Conservation (phyloP, 1,140 invertebrate species). For the Battus philenor region DNA sequence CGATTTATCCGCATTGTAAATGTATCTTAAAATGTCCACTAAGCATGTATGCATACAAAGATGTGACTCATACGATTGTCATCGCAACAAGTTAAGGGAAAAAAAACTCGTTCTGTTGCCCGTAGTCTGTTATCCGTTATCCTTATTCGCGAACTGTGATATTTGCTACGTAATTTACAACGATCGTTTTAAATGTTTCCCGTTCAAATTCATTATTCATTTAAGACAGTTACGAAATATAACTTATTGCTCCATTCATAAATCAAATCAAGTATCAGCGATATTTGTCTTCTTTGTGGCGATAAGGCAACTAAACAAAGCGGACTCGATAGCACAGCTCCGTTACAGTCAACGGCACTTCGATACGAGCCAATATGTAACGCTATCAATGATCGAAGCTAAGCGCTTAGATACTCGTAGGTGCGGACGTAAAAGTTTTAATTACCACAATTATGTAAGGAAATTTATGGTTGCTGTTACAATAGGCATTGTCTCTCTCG, state of each 20-base stretch:
- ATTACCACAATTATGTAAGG: conserved; percentile 23
- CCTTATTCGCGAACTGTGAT: background rate
- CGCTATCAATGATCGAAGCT: conserved; percentile 17
- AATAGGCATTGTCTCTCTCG: conserved; percentile 25
- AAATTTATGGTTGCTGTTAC: conserved; percentile 23
- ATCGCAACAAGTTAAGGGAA: conserved; percentile 2
- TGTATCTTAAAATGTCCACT: too few relatives aligned
- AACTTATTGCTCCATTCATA: conserved; percentile 12
- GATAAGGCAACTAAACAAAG: conserved; percentile 13
- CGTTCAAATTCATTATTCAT: conserved; percentile 9
- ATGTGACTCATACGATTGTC: background rate
- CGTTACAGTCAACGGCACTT: conserved; percentile 9
- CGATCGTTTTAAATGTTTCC: conserved; percentile 1
- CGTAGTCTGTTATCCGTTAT: background rate
- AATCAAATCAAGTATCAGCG: conserved; percentile 11
- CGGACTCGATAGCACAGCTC: background rate
- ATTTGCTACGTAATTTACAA: conserved; percentile 3
- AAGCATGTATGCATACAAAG: conserved; percentile 7
- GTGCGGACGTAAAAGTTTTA: conserved; percentile 25
- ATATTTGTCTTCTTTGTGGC: conserved; percentile 10
- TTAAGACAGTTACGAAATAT: conserved; percentile 8
- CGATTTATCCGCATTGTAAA: too few relatives aligned
- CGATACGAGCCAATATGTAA: background rate
- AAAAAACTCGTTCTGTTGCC: conserved; percentile 1
- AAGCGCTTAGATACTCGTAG: background rate